Base-by-base conservation (phyloP, 2,797 vertebrate species). In the Crenuchus spilurus region DNA sequence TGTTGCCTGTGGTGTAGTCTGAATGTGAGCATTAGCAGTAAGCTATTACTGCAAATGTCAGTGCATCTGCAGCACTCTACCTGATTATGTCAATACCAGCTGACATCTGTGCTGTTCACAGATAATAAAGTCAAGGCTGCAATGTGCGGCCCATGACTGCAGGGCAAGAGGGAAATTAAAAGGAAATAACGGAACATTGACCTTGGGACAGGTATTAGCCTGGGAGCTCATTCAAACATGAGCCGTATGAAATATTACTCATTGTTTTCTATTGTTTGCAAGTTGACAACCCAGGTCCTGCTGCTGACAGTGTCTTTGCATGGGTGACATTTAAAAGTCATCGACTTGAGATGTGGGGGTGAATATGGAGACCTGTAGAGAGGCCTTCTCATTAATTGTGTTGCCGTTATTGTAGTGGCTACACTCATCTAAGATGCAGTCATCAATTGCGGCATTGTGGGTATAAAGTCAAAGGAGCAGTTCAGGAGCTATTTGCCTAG, bases 11-110 rank as follows among this genome's bases (percentile, higher is more conserved):
- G 65, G 84, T 64, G 55, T 42, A 74, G 67, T 84, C 82, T 80
- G 88, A 88, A 87, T 85, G 81, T 80, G 75, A 79, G 74, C 87
- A 90, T 90, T 89, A 88, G 87, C 87, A 83, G 81, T 72, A 83
- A 83, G 60, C 86, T 81, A 85, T 87, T 87, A 87, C 86, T 72
- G 77, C 67, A 88, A 88, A 91, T 90, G 88, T 86, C 88, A 89
- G 67, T 64, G 83, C 80, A 88, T 89, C 90, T 87, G 86, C 80
- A 82, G 72, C 83, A 80, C 84, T 89, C 87, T 82, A 77, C 60
- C 57, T 85, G 82, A 88, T 90, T 87, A 84, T 89, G 84, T 88
- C 88, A 87, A 86, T 84, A 76, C 71, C 70, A 77, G 84, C 87
- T 80, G 82, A 71, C 78, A 76, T 58, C 63, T 80, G 76, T 70